These are phyloP conservation scores for Eulimnadia texana DNA, from an alignment of 1,140 invertebrate species.

Conservation along the genomic window DNA sequence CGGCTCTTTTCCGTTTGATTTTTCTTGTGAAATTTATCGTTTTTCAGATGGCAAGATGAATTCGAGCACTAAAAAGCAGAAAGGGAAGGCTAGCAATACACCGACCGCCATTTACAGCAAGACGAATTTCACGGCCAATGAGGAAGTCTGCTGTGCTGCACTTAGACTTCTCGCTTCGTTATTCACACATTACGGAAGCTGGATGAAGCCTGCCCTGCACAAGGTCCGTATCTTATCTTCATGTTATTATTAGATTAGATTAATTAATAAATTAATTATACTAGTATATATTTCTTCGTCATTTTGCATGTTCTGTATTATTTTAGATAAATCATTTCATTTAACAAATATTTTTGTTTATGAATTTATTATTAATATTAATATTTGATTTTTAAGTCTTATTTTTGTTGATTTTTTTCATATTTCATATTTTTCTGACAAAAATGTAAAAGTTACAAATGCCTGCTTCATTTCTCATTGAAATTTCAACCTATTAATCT, in stretches of 20 bases:
- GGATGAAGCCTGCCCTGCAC: slow-evolving; percentile 5
- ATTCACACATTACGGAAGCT: neutral
- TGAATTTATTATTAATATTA: no score
- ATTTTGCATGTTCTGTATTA: no score
- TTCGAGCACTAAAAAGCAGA: neutral
- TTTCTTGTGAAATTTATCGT: neutral
- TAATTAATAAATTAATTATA: no score
- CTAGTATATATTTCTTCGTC: no score
- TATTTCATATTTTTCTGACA: no score
- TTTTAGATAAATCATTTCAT: no score
- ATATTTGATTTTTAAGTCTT: neutral
- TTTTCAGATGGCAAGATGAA: neutral
- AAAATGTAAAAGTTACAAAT: no score
- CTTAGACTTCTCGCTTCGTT: neutral
- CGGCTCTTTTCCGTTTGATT: neutral
- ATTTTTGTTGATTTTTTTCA: neutral
- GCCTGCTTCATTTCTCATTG: no score
- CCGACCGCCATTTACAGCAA: neutral
- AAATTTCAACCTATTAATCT: neutral
- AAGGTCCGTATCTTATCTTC: no score
- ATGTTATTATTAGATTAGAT: no score
- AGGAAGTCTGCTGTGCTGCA: neutral
- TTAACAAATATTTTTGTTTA: no score
- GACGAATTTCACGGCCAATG: neutral
- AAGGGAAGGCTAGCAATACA: neutral